Evolutionary conservation across 2,888 invertebrate species (phyloP).

Genomic region (Drosophila rellima): DNA sequence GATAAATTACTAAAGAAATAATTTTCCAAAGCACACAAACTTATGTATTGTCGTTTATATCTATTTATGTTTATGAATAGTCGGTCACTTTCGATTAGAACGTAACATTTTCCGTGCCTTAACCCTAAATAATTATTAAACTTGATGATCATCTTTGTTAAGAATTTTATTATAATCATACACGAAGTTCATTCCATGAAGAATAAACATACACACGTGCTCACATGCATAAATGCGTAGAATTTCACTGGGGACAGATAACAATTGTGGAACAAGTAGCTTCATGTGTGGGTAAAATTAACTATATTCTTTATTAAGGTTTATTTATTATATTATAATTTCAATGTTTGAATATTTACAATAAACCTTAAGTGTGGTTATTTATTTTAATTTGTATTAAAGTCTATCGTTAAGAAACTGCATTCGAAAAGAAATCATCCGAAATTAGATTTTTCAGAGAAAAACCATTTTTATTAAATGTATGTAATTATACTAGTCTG

Average conservation of each 20-base stretch:
- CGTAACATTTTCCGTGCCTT: too few relatives aligned
- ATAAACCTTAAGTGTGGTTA: neutral
- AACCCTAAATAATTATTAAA: neutral
- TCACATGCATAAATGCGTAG: too few relatives aligned
- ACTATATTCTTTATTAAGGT: slow-evolving; percentile 55
- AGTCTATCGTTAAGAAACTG: neutral
- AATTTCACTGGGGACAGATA: neutral
- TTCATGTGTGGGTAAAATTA: slow-evolving; percentile 25
- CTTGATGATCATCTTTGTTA: neutral
- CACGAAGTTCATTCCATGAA: neutral
- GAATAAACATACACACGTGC: neutral
- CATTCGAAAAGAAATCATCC: neutral
- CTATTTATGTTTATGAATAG: neutral
- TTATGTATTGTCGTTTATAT: neutral
- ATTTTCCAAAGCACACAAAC: neutral
- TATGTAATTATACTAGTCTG: neutral
- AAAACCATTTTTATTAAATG: neutral
- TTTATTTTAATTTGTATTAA: slow-evolving; percentile 3
- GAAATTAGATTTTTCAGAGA: neutral
- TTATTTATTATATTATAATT: slow-evolving; percentile 48
- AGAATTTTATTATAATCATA: neutral
- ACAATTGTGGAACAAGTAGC: neutral
- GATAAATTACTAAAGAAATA: neutral
- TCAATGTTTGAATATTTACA: slow-evolving; percentile 55
- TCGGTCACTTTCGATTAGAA: too few relatives aligned